These are phyloP conservation scores for Danaus plexippus DNA, from an alignment of 1,140 invertebrate genomes.

Conservation along the genomic window DNA sequence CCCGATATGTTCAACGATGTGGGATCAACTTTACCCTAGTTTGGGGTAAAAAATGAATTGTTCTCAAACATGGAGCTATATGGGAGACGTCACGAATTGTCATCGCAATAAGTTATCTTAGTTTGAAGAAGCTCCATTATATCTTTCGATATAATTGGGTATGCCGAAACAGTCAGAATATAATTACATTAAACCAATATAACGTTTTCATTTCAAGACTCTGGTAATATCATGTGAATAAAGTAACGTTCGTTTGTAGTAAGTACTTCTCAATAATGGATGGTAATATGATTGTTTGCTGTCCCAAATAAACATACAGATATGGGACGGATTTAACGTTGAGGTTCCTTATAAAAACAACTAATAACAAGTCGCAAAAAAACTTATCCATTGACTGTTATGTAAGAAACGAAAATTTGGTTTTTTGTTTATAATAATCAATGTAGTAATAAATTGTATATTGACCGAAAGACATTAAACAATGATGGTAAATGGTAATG, in stretches of 20 bases:
- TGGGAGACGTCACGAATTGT: background rate
- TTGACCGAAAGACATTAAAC: too few species aligned
- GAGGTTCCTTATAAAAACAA: slow-evolving; percentile 10
- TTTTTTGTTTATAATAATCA: slow-evolving; percentile 2
- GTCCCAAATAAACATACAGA: slow-evolving; percentile 18
- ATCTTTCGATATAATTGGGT: slow-evolving; percentile 9
- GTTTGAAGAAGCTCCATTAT: slow-evolving; percentile 5
- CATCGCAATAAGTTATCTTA: slow-evolving; percentile 1
- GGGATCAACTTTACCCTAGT: slow-evolving; percentile 29
- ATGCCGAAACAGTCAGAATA: background rate
- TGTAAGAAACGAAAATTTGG: background rate
- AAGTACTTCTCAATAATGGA: slow-evolving; percentile 11
- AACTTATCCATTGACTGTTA: background rate
- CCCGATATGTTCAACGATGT: slow-evolving; percentile 14
- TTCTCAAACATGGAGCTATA: slow-evolving; percentile 20
- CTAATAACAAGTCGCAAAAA: slow-evolving; percentile 1
- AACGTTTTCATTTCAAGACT: too few species aligned
- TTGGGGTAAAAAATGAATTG: slow-evolving; percentile 38
- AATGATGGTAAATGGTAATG: too few species aligned
- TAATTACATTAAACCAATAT: too few species aligned
- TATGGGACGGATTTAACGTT: slow-evolving; percentile 2
- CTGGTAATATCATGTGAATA: too few species aligned
- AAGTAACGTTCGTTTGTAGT: background rate
- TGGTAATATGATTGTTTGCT: slow-evolving; percentile 22
- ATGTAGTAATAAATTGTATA: slow-evolving; percentile 1